These are phyloP conservation scores for Enteromius argenteus DNA, from an alignment of 2,797 vertebrate species.

Conservation along the genomic window DNA sequence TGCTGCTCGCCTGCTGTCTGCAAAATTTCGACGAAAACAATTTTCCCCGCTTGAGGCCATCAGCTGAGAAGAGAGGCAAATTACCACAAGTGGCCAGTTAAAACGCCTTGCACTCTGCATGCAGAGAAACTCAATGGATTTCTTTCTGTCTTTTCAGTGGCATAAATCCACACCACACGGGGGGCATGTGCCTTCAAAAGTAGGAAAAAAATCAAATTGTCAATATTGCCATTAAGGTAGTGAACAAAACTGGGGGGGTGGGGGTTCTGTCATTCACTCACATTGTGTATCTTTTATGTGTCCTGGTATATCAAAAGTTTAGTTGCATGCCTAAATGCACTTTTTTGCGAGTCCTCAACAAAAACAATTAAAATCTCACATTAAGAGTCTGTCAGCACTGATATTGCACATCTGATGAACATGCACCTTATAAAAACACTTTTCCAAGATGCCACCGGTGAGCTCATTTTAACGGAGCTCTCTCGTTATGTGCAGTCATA, in stretches of 20 bases:
- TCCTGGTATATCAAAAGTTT: not conserved
- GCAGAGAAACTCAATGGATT: conserved; percentile 26
- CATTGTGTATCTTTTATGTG: not conserved
- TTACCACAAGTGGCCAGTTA: conserved; percentile 56
- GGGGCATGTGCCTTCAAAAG: not conserved
- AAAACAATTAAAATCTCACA: conserved; percentile 6
- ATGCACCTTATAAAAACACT: conserved; percentile 10
- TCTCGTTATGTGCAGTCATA: not conserved
- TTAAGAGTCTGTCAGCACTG: not conserved
- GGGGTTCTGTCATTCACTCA: not conserved
- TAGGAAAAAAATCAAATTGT: not conserved
- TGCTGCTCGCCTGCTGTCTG: conserved; percentile 14
- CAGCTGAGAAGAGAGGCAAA: conserved; percentile 51
- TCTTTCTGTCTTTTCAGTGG: conserved; percentile 11
- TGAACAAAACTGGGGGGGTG: too few relatives aligned
- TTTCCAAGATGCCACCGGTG: conserved; percentile 1
- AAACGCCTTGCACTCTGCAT: conserved; percentile 21
- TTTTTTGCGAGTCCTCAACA: not conserved
- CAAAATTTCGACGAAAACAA: conserved; percentile 22
- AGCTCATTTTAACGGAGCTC: conserved; percentile 1
- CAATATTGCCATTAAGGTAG: not conserved
- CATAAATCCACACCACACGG: not conserved
- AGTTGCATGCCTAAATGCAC: not conserved
- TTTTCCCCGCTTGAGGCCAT: conserved; percentile 47
- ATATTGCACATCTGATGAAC: not conserved